phyloP scores from a whole-genome alignment of 2,113 vertebrate genomes.

The Hepsetus odoe region DNA sequence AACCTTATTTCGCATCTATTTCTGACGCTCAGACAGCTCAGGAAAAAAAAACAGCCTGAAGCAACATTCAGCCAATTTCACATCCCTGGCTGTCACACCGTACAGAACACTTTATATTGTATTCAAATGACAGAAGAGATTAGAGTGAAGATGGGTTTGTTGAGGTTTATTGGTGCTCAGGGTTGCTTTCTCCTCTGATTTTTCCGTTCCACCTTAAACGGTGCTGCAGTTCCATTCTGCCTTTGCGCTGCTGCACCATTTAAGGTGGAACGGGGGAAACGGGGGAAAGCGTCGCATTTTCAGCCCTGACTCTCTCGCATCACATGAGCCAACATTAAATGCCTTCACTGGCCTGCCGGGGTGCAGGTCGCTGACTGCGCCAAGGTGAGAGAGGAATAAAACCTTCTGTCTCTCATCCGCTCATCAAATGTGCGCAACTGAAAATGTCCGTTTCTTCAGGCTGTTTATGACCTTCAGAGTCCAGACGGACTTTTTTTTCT shows the following conservation, averaged over 20 bases:
- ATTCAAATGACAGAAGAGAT: too few species aligned
- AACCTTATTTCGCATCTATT: not conserved
- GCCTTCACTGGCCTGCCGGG: not conserved
- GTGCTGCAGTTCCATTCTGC: slow-evolving; percentile 28
- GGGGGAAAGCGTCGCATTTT: too few species aligned
- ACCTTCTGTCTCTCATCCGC: too few species aligned
- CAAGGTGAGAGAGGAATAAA: not conserved
- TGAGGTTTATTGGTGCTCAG: too few species aligned
- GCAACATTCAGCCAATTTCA: too few species aligned
- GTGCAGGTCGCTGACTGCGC: not conserved
- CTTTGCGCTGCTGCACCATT: not conserved
- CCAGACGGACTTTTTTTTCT: slow-evolving; percentile 1
- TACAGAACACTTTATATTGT: too few species aligned
- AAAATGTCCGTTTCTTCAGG: not conserved
- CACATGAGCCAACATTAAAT: not conserved
- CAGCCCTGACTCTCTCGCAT: too few species aligned
- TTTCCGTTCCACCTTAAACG: not conserved
- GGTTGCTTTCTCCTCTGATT: too few species aligned
- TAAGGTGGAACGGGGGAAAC: not conserved
- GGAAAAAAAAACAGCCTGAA: too few species aligned
- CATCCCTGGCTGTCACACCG: too few species aligned
- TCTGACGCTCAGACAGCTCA: not conserved
- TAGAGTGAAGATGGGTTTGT: too few species aligned
- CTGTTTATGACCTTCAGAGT: not conserved
- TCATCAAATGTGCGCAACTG: not conserved